These are phyloP conservation scores for Pandemis heparana DNA, from an alignment of 2,888 invertebrate species.

Conservation along the genomic window DNA sequence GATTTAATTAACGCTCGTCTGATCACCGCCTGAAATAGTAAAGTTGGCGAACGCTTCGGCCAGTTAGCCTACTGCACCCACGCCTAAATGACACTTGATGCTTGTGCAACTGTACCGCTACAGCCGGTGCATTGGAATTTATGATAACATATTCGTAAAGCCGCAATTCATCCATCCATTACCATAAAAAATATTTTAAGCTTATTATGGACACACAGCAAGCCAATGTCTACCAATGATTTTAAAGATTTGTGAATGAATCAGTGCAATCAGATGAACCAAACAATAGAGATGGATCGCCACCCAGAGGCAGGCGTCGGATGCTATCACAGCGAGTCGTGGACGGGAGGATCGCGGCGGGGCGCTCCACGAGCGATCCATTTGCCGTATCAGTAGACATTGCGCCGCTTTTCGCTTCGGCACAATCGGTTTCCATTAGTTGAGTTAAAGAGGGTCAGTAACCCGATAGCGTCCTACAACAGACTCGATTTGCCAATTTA, in stretches of 20 bases:
- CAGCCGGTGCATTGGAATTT: slow-evolving; percentile 61
- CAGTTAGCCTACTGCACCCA: slow-evolving; percentile 59
- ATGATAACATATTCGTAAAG: slow-evolving; percentile 56
- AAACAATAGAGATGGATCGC: slow-evolving; percentile 74
- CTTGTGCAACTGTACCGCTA: slow-evolving; percentile 66
- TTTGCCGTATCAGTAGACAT: slow-evolving; percentile 50
- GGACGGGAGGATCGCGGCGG: slow-evolving; percentile 62
- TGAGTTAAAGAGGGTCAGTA: slow-evolving; percentile 39
- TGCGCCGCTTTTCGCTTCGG: slow-evolving; percentile 38
- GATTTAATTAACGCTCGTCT: slow-evolving; percentile 18
- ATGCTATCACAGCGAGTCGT: slow-evolving; percentile 66
- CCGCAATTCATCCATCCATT: slow-evolving; percentile 67
- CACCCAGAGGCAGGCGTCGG: slow-evolving; percentile 66
- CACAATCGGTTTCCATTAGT: slow-evolving; percentile 48
- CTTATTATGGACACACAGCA: slow-evolving; percentile 49
- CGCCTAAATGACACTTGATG: slow-evolving; percentile 67
- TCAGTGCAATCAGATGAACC: slow-evolving; percentile 56
- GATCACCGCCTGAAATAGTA: slow-evolving; percentile 24
- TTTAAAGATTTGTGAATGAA: slow-evolving; percentile 56
- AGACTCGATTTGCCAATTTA: slow-evolving; percentile 21
- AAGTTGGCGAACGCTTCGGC: slow-evolving; percentile 43
- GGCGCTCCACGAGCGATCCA: slow-evolving; percentile 53
- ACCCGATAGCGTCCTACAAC: slow-evolving; percentile 16
- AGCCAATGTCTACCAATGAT: slow-evolving; percentile 46
- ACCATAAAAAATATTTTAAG: slow-evolving; percentile 73